phyloP scores from a whole-genome alignment of 2,888 invertebrate genomes.

The Mycalesis mineus region DNA sequence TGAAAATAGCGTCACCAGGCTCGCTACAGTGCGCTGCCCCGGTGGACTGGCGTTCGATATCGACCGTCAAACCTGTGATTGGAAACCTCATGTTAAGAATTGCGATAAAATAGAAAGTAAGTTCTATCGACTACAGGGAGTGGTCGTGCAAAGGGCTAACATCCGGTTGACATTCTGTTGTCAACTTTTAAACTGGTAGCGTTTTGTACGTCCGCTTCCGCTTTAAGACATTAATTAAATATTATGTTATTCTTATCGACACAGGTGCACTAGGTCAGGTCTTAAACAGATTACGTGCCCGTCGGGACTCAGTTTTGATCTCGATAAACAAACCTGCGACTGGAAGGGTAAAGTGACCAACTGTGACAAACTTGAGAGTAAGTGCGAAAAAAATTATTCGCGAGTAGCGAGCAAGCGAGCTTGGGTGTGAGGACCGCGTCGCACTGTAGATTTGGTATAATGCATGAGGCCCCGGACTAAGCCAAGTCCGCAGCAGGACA shows the following conservation, averaged over 20 bases:
- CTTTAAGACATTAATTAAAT: constrained; percentile 58
- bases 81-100: constrained; percentile 97
- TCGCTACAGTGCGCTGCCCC: constrained; percentile 93
- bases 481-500: constrained; percentile 48
- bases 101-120: constrained; percentile 96
- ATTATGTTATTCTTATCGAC: constrained; percentile 75
- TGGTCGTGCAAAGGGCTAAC: constrained; percentile 67
- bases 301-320: constrained; percentile 97
- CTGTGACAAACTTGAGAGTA: constrained; percentile 98
- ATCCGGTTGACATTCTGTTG: constrained; percentile 40
- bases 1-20: constrained; percentile 90
- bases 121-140: constrained; percentile 74
- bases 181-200: constrained; percentile 35
- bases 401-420: constrained; percentile 72
- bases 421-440: constrained; percentile 76
- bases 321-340: constrained; percentile 98
- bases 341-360: constrained; percentile 98
- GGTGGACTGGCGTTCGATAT: constrained; percentile 95
- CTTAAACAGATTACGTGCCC: constrained; percentile 98
- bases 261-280: constrained; percentile 95
- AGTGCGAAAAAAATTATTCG: constrained; percentile 81
- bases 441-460: constrained; percentile 72
- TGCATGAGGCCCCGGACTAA: constrained; percentile 71
- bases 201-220: constrained; percentile 69
- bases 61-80: constrained; percentile 96